Conservation (phyloP, 2,113 vertebrate species). For the Gorsachius goisagi region DNA sequence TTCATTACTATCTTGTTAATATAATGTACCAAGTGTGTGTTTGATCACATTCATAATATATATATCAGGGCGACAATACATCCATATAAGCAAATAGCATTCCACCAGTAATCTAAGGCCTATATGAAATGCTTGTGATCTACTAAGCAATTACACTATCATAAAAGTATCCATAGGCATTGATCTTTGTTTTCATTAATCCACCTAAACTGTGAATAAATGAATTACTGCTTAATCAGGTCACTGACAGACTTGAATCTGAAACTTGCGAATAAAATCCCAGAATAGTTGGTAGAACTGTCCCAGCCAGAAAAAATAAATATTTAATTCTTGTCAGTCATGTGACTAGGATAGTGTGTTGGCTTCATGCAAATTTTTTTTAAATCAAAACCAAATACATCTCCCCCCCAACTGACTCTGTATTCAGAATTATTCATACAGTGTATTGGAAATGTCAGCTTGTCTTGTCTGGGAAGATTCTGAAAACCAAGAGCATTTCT, state of each 20-base stretch:
- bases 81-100: background rate
- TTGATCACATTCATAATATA: background rate
- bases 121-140: background rate
- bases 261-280: background rate
- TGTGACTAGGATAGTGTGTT: background rate
- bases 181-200: background rate
- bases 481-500: background rate
- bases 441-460: background rate
- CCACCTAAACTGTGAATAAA: background rate
- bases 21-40: background rate
- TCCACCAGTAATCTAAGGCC: background rate
- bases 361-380: background rate
- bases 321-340: background rate
- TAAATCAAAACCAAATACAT: background rate
- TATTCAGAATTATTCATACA: background rate
- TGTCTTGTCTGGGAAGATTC: background rate
- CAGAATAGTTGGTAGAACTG: background rate
- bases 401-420: fast-evolving
- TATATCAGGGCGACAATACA: background rate
- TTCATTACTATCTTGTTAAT: background rate
- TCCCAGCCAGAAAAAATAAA: background rate
- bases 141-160: background rate
- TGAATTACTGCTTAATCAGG: background rate
- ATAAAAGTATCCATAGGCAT: background rate
- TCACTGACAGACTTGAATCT: background rate